Evolutionary conservation across 2,113 vertebrate species (phyloP).

Genomic region (Pogona vitticeps): DNA sequence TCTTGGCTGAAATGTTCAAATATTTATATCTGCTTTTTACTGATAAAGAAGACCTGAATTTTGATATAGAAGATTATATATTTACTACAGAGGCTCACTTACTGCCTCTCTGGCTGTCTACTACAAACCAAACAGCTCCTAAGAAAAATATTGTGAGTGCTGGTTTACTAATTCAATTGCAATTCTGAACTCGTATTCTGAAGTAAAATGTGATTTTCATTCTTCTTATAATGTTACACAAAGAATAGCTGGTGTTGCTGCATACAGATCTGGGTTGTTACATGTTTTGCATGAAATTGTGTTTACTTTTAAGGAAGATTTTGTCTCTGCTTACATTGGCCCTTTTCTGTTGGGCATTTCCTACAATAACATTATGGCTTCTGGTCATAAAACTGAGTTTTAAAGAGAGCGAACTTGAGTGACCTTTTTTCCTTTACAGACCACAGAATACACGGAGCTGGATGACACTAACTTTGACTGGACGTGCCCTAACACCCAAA

Average conservation of each 20-base stretch:
- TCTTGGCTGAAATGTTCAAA: conserved; percentile 99
- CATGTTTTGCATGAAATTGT: background rate
- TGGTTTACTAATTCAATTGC: background rate
- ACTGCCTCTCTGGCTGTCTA: conserved; percentile 94
- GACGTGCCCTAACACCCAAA: conserved; percentile 97
- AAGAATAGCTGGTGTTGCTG: background rate
- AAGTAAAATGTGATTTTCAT: background rate
- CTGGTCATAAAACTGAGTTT: background rate
- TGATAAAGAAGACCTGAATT: conserved; percentile 90
- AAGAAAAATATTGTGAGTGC: conserved; percentile 80
- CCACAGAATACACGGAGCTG: conserved; percentile 83
- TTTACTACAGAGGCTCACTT: conserved; percentile 99
- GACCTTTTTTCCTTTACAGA: conserved; percentile 65
- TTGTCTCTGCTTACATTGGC: background rate
- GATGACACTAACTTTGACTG: conserved; percentile 98
- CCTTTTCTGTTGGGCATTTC: background rate
- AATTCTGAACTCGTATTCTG: background rate
- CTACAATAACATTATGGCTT: background rate
- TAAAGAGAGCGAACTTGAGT: background rate
- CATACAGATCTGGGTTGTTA: background rate
- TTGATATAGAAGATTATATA: conserved; percentile 96
- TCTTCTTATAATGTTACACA: background rate
- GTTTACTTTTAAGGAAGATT: background rate
- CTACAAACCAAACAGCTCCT: conserved; percentile 77
- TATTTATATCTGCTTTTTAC: conserved; percentile 96